phyloP scores from a whole-genome alignment of 1,140 invertebrate genomes.

The Stegodyphus mimosarum region DNA sequence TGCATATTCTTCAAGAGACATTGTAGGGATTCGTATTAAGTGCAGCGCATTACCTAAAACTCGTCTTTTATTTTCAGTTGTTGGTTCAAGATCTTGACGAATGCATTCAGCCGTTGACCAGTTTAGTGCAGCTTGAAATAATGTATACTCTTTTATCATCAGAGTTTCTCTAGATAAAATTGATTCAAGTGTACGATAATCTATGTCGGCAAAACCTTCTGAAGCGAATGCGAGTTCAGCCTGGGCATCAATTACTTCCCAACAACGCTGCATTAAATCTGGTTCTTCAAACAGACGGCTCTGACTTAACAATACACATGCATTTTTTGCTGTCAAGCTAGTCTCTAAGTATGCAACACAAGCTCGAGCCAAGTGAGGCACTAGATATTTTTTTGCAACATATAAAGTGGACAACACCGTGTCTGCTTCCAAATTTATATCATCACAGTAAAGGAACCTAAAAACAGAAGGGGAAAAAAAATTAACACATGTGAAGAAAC shows the following conservation, averaged over 20 bases:
- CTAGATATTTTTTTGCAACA: conserved; percentile 93
- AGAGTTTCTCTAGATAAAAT: conserved; percentile 88
- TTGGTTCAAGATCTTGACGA: conserved; percentile 81
- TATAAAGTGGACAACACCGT: conserved; percentile 89
- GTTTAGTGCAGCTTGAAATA: conserved; percentile 88
- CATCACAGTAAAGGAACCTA: conserved; percentile 96
- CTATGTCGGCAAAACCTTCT: conserved; percentile 93
- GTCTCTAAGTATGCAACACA: conserved; percentile 93
- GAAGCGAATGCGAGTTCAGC: conserved; percentile 92
- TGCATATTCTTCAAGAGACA: conserved; percentile 90
- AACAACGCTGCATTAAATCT: conserved; percentile 91
- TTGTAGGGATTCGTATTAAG: conserved; percentile 88
- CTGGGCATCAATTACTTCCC: conserved; percentile 94
- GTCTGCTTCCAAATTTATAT: conserved; percentile 91
- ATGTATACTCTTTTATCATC: conserved; percentile 89
- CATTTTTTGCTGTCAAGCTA: conserved; percentile 91
- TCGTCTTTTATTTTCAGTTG: conserved; percentile 73
- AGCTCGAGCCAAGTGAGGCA: conserved; percentile 87
- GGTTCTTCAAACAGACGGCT: conserved; percentile 91
- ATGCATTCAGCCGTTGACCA: conserved; percentile 89
- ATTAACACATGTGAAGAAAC: not conserved
- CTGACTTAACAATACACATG: conserved; percentile 89
- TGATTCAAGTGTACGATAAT: conserved; percentile 86
- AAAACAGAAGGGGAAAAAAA: conserved; percentile 54
- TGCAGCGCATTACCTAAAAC: conserved; percentile 81